A percentile compares a stretch with the other conserved stretches of the same genome.
Conservation (phyloP, 2,797 vertebrate species). For the Pteropus rufus region DNA sequence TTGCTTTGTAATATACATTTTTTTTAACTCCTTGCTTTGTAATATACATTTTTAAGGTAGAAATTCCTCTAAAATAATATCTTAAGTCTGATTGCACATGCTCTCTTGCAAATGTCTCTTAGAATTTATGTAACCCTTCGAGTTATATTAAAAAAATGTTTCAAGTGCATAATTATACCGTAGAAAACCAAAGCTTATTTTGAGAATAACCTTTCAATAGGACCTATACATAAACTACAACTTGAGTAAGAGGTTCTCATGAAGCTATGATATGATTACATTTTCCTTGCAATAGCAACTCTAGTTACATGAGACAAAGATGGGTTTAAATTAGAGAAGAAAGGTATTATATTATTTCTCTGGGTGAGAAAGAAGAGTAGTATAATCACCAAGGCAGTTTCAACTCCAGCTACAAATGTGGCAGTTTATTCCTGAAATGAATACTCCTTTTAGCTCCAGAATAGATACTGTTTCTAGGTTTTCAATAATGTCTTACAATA, state of each 20-base stretch:
- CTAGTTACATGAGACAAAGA: background rate
- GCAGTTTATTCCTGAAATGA: background rate
- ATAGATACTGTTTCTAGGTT: background rate
- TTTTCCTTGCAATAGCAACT: background rate
- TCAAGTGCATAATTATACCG: background rate
- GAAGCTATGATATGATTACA: background rate
- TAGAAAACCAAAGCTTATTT: background rate
- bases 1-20: background rate
- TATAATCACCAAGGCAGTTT: background rate
- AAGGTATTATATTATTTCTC: background rate
- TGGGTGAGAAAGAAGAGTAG: background rate
- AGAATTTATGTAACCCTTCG: background rate
- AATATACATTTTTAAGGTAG: background rate
- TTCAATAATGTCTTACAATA: background rate
- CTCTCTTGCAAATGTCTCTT: background rate
- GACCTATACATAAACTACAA: background rate
- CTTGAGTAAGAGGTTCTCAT: background rate
- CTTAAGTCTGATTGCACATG: background rate
- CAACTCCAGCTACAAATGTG: background rate
- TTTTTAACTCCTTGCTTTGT: constrained; percentile 47
- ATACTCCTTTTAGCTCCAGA: background rate
- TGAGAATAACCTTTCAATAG: background rate
- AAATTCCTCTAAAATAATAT: background rate
- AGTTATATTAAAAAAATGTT: background rate
- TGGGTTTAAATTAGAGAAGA: background rate